Percentiles rank a stretch among this genome's conserved stretches.
These are phyloP conservation scores for Sardina pilchardus DNA, from an alignment of 2,113 vertebrate genomes.

Conservation along the genomic window DNA sequence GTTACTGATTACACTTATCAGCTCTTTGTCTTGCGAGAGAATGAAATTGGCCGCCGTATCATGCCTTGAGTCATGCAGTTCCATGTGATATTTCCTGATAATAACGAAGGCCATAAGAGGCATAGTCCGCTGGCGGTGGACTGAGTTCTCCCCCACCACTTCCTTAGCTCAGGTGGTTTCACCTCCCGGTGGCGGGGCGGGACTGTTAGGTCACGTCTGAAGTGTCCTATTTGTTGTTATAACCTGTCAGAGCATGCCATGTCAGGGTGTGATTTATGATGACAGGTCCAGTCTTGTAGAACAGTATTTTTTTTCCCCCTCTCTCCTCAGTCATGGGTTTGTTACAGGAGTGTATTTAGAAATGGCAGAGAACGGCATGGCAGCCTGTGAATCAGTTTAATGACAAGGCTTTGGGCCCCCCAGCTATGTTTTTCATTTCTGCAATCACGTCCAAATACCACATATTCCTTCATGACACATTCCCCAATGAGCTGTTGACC, in stretches of 20 bases:
- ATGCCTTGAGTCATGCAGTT: background rate
- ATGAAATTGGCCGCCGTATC: background rate
- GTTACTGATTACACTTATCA: background rate
- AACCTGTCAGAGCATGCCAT: slow-evolving; percentile 1
- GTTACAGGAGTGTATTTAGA: slow-evolving; percentile 7
- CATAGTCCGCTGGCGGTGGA: background rate
- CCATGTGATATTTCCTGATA: background rate
- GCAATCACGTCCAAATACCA: slow-evolving; percentile 13
- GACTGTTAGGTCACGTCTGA: background rate
- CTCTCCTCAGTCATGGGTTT: background rate
- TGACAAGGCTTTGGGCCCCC: background rate
- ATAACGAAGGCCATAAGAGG: background rate
- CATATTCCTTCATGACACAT: background rate
- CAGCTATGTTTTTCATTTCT: slow-evolving; percentile 15
- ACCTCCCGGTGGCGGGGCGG: background rate
- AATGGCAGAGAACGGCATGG: background rate
- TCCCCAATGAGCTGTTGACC: slow-evolving; percentile 17
- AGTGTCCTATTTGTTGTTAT: slow-evolving; percentile 1
- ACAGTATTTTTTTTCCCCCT: background rate
- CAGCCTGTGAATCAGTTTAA: slow-evolving; percentile 15
- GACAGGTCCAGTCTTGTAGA: slow-evolving; percentile 18
- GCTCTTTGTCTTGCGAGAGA: background rate
- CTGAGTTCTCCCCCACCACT: background rate
- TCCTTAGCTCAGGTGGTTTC: background rate
- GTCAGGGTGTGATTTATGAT: background rate